Percentiles rank a stretch among this genome's conserved stretches.
phyloP scores from a whole-genome alignment of 2,888 invertebrate species.

The Mythimna impura region DNA sequence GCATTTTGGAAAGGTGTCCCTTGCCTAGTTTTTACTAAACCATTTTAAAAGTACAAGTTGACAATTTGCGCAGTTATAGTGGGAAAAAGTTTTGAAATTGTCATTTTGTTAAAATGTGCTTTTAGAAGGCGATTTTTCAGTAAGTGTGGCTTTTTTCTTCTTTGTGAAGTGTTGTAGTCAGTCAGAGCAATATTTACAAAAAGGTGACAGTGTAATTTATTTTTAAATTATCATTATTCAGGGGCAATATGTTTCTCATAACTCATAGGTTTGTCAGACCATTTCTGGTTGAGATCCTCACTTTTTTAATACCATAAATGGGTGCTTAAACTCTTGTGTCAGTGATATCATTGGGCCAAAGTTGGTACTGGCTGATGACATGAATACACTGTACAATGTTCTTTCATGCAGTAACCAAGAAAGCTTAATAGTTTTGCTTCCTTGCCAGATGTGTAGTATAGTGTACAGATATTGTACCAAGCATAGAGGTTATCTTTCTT shows the following conservation, averaged over 20 bases:
- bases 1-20: conserved; percentile 48
- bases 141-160: conserved; percentile 18
- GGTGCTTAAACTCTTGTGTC: not conserved
- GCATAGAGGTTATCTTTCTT: not conserved
- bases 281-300: not conserved
- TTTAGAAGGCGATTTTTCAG: conserved; percentile 23
- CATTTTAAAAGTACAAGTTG: conserved; percentile 52
- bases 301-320: not conserved
- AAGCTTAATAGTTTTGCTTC: not conserved
- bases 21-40: conserved; percentile 46
- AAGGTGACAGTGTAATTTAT: not conserved
- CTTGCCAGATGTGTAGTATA: not conserved
- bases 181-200: not conserved
- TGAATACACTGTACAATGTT: not conserved
- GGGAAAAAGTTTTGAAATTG: conserved; percentile 36
- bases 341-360: not conserved
- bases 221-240: not conserved
- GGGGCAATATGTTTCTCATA: not conserved
- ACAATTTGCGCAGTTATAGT: conserved; percentile 39
- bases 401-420: not conserved
- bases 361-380: not conserved
- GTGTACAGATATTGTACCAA: not conserved
- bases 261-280: not conserved
- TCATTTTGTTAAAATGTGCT: conserved; percentile 35
- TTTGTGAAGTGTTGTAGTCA: not conserved